Evolutionary conservation across 92 coral and sea anemone genomes (phyloP), one percentile per base, ranked within the genome.

Genomic region (Zoanthus solanderi): DNA sequence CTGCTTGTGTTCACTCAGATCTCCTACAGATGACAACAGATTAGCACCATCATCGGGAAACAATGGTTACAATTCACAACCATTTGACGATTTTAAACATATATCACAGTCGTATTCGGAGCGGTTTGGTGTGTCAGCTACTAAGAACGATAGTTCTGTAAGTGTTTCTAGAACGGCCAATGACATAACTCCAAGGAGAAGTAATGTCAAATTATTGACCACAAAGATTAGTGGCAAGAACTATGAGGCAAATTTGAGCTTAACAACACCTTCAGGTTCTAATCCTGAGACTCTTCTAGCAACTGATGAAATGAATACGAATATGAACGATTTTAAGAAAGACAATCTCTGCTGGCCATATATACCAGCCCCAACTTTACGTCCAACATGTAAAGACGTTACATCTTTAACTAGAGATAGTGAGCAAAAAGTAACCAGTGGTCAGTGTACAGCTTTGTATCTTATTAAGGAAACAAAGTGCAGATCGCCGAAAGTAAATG

Each of bases 401-500:
- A 63, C 23, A 42, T 34, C 52, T 42, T 29, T 9, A 9, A 9
- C 37, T 60, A 42, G 15, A 6, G 12, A 57, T 5, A 13, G 6
- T 12, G 45, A 45, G 14, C 44, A 47, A 63, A 10, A 47, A 29
- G 18, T 17, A 16, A 18, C 47, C 16, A 5, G 17, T 13, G 11
- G 18, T 7, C 46, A 46, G 28, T 45, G 56, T 12, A 0, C 61
- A 7, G 73, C 84, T 60, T 9, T 81, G 37, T 81, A 45, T 63
- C 29, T 81, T n/a, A 65, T 81, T 50, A 81, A 81, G 61, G 65
- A 13, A 46, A 45, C 32, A 15, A 28, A 18, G 47, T 81, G 47
- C 63, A 46, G 44, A 14, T 81, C 85, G 15, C 74, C 85, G 6
- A 50, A 11, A 66, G 67, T 34, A 46, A 81, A 47, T 23, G 75